A percentile compares a stretch with the other conserved stretches of the same genome.
phyloP scores from a whole-genome alignment of 2,888 invertebrate genomes.

The Alitta virens region DNA sequence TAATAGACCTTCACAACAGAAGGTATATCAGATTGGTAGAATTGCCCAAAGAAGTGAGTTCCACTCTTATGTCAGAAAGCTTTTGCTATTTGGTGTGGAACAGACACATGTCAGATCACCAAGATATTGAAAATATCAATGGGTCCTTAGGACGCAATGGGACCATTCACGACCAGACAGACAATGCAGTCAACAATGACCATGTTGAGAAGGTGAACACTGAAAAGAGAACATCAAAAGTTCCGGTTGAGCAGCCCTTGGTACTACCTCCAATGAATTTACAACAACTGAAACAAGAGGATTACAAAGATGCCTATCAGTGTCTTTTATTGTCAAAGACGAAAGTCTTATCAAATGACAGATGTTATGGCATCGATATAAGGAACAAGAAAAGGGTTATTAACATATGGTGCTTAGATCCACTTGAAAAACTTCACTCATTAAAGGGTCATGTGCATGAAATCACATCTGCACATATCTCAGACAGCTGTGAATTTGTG shows the following conservation, averaged over 20 bases:
- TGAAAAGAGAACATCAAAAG: too few species aligned
- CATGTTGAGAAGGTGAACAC: not conserved
- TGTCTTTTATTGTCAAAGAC: not conserved
- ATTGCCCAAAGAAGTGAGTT: constrained; percentile 1
- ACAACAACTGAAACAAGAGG: not conserved
- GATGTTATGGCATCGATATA: not conserved
- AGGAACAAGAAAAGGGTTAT: not conserved
- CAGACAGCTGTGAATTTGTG: constrained; percentile 11
- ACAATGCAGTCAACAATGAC: not conserved
- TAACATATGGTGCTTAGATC: not conserved
- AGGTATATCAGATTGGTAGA: constrained; percentile 2
- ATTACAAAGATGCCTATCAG: not conserved
- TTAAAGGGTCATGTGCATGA: constrained; percentile 19
- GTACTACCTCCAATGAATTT: too few species aligned
- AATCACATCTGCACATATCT: constrained; percentile 10
- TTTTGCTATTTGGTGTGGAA: constrained; percentile 12
- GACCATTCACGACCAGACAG: too few species aligned
- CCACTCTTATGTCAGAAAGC: constrained; percentile 17
- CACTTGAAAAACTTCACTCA: not conserved
- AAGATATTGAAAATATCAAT: too few species aligned
- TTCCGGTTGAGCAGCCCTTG: too few species aligned
- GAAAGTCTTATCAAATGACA: not conserved
- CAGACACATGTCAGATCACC: too few species aligned
- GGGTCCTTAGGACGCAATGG: too few species aligned
- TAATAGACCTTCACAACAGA: constrained; percentile 11